Base-by-base conservation (phyloP, 2,797 vertebrate genomes). In the Pseudochromis fuscus region DNA sequence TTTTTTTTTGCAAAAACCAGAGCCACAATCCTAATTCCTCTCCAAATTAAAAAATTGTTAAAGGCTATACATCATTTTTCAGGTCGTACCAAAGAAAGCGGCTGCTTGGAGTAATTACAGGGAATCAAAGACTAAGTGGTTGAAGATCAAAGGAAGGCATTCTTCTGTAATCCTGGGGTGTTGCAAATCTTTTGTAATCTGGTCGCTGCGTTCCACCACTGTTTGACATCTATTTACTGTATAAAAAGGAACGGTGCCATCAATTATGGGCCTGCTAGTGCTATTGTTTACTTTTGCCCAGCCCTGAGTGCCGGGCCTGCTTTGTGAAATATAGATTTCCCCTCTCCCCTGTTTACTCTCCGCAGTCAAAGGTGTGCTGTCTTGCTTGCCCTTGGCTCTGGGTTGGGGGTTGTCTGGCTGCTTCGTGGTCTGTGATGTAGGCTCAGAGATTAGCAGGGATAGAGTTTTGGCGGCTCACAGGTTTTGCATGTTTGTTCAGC, bases 191-290 rank as follows among this genome's bases (percentile, higher is more conserved):
- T 92, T 83, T 85, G 84, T 93, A 93, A 94, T 94, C 90, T 92
- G 77, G 84, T 75, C 51, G 73, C 82, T 75, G 82, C 61, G 86
- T 86, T 89, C 89, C 91, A 72, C 87, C 89, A 86, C 84, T 89
- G 86, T 94, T 93, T 94, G 92, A 94, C 93, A 91, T 91, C 81
- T 82, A 91, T 93, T 93, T 92, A 94, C 93, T 92, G 91, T 94
- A 94, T 93, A 78, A 92, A 91, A 93, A 86, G 84, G 69, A 90
- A 83, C 65, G 77, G 76, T 87, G 86, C 87, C 87, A 94, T 94
- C 89, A 89, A 91, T 93, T 94, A 89, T 18, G 33, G 55, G 60
- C 62, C 78, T 83, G 82, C 74, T 83, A 79, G 86, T 85, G 83
- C 86, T 65, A 23, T 88, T 93, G 90, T 94, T 93, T 91, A 92